A percentile compares a stretch with the other conserved stretches of the same genome.
phyloP scores from a whole-genome alignment of 2,888 invertebrate genomes.

The Anodontia alba region DNA sequence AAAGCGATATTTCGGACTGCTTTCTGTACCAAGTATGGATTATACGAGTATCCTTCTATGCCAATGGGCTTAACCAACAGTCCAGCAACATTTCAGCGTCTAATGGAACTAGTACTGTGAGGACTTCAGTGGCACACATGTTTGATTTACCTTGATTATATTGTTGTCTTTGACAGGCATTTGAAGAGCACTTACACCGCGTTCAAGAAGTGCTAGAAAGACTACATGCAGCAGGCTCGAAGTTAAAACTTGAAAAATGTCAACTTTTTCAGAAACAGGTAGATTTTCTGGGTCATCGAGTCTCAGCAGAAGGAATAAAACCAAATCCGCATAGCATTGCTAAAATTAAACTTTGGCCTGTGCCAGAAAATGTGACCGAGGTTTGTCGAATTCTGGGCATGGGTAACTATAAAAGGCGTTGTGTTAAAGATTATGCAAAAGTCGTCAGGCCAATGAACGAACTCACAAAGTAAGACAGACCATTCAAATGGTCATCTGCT shows the following conservation, averaged over 20 bases:
- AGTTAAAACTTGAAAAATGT: constrained; percentile 41
- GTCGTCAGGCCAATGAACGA: constrained; percentile 24
- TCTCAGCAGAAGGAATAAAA: constrained; percentile 32
- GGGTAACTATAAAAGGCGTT: constrained; percentile 40
- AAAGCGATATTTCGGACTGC: neutral
- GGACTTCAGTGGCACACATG: constrained; percentile 46
- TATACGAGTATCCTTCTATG: constrained; percentile 21
- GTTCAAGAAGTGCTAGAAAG: constrained; percentile 30
- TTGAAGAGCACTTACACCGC: constrained; percentile 38
- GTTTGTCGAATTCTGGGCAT: constrained; percentile 46
- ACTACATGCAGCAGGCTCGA: constrained; percentile 16
- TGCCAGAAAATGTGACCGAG: constrained; percentile 40
- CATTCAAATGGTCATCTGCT: constrained; percentile 36
- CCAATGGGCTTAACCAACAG: constrained; percentile 32
- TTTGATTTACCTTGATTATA: constrained; percentile 40
- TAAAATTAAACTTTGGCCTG: constrained; percentile 46
- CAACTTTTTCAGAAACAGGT: constrained; percentile 42
- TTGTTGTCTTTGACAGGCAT: constrained; percentile 25
- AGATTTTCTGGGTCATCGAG: constrained; percentile 39
- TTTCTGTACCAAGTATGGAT: constrained; percentile 49
- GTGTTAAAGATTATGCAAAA: constrained; percentile 25
- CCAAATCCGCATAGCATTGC: constrained; percentile 45
- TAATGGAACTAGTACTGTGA: constrained; percentile 27
- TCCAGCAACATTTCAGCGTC: constrained; percentile 31
- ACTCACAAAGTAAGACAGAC: constrained; percentile 15